Percentiles rank a stretch among this genome's conserved stretches.
phyloP scores from a whole-genome alignment of 1,140 invertebrate species.

The Zaprionus ornatus region DNA sequence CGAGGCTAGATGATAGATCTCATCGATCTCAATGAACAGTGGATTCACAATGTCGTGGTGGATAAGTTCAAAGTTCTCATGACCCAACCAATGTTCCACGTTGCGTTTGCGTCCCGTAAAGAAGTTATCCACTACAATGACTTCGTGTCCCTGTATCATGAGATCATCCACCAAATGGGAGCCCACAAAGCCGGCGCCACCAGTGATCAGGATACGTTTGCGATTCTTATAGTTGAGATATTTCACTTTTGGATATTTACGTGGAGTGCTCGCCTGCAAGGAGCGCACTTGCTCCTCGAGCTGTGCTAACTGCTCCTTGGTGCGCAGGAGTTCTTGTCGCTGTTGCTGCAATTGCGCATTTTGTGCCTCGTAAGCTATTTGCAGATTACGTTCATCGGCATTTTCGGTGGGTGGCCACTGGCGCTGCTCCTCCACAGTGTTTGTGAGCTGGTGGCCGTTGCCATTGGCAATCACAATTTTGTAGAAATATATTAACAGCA shows the following conservation, averaged over 20 bases:
- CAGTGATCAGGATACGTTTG: constrained; percentile 96
- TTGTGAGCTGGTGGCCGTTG: not conserved
- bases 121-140: constrained; percentile 99
- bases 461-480: constrained; percentile 24
- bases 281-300: constrained; percentile 89
- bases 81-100: constrained; percentile 99
- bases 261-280: constrained; percentile 89
- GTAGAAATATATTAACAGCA: constrained; percentile 60
- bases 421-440: constrained; percentile 42
- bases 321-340: constrained; percentile 86
- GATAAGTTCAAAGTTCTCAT: constrained; percentile 99
- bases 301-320: constrained; percentile 87
- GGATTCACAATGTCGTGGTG: constrained; percentile 99
- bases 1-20: constrained; percentile 99
- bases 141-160: constrained; percentile 98
- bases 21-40: constrained; percentile 98
- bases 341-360: constrained; percentile 57
- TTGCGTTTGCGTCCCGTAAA: constrained; percentile 98
- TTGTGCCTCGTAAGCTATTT: constrained; percentile 62
- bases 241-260: constrained; percentile 95
- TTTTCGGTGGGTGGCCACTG: constrained; percentile 63
- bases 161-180: constrained; percentile 98
- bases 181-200: constrained; percentile 99
- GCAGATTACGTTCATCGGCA: constrained; percentile 48
- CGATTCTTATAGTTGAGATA: constrained; percentile 95